These are phyloP conservation scores for Triplophysa siluroides DNA, from an alignment of 2,113 vertebrate genomes.

Conservation along the genomic window DNA sequence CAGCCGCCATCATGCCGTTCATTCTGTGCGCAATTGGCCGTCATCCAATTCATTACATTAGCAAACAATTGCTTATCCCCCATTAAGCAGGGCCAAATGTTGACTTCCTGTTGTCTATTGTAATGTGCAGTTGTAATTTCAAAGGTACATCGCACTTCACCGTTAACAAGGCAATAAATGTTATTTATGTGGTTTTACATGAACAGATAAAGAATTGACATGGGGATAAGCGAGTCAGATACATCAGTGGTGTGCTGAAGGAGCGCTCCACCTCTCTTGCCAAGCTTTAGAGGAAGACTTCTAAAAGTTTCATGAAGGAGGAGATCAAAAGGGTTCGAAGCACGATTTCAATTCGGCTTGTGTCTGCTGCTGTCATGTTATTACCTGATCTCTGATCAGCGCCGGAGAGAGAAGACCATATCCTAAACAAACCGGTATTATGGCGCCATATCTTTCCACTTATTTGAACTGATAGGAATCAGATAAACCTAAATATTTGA, in stretches of 20 bases:
- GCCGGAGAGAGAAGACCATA: not conserved
- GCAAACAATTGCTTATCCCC: constrained; percentile 52
- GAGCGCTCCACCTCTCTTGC: not conserved
- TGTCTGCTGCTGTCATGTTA: constrained; percentile 20
- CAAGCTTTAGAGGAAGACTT: constrained; percentile 20
- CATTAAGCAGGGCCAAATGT: constrained; percentile 44
- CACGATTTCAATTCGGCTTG: constrained; percentile 46
- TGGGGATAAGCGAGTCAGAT: not conserved
- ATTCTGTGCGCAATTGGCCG: constrained; percentile 21
- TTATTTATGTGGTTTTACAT: constrained; percentile 19
- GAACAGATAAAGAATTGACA: constrained; percentile 19
- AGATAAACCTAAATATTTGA: constrained; percentile 37
- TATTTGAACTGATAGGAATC: constrained; percentile 35
- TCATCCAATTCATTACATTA: constrained; percentile 50
- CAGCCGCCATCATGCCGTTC: constrained; percentile 9
- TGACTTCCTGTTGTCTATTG: constrained; percentile 14
- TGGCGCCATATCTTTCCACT: constrained; percentile 11
- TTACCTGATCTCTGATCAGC: constrained; percentile 16
- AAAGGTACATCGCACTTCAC: constrained; percentile 16
- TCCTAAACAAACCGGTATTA: constrained; percentile 29
- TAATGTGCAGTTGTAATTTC: constrained; percentile 25
- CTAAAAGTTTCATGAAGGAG: constrained; percentile 51
- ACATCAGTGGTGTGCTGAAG: not conserved
- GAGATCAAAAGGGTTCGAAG: constrained; percentile 49
- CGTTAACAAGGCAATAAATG: constrained; percentile 15